phyloP scores from a whole-genome alignment of 2,888 invertebrate species.

The Dioctria rufipes region DNA sequence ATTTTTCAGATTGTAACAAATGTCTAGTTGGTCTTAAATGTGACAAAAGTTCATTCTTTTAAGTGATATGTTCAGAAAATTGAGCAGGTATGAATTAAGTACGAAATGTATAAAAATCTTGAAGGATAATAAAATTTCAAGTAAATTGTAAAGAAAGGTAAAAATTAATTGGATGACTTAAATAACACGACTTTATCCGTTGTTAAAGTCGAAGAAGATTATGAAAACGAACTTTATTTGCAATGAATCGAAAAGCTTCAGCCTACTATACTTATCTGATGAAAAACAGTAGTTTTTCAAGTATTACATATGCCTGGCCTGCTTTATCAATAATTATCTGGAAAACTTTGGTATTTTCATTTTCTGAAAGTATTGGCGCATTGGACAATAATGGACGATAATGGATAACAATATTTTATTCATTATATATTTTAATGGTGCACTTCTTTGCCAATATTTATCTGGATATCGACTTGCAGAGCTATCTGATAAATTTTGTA shows the following conservation, averaged over 20 bases:
- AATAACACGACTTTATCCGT: too few relatives aligned
- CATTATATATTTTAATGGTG: slow-evolving; percentile 66
- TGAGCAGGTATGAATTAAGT: too few relatives aligned
- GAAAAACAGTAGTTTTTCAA: slow-evolving; percentile 59
- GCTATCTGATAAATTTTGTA: slow-evolving; percentile 66
- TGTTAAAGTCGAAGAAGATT: not conserved
- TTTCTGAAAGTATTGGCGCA: slow-evolving; percentile 59
- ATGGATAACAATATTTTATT: slow-evolving; percentile 64
- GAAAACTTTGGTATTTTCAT: slow-evolving; percentile 66
- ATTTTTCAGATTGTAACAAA: too few relatives aligned
- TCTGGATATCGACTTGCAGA: slow-evolving; percentile 66
- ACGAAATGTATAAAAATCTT: too few relatives aligned
- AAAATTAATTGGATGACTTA: too few relatives aligned
- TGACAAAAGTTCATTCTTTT: too few relatives aligned
- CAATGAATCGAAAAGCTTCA: slow-evolving; percentile 60
- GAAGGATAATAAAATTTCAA: too few relatives aligned
- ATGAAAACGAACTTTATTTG: slow-evolving; percentile 58
- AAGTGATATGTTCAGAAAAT: too few relatives aligned
- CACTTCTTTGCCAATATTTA: slow-evolving; percentile 67
- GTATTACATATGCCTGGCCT: slow-evolving; percentile 66
- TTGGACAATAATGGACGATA: slow-evolving; percentile 35
- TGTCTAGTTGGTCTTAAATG: too few relatives aligned
- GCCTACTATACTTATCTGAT: not conserved
- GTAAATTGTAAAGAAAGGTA: too few relatives aligned
- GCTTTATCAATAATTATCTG: slow-evolving; percentile 68